Evolutionary conservation across 1,140 invertebrate genomes (phyloP).

Genomic region (Drosophila rufa): DNA sequence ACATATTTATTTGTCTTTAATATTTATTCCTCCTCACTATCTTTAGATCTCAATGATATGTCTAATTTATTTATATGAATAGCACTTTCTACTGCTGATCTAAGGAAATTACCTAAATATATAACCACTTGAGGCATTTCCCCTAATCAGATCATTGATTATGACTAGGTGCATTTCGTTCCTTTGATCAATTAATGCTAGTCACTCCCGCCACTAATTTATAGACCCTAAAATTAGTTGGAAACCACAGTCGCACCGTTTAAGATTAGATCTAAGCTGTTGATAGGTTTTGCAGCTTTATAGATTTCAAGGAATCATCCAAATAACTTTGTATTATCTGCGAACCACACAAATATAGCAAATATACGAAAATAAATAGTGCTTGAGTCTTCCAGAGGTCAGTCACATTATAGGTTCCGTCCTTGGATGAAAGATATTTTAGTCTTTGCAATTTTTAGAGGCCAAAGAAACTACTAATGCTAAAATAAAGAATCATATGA

Average conservation of each 20-base stretch:
- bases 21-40: neutral
- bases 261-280: slow-evolving; percentile 43
- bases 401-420: slow-evolving; percentile 17
- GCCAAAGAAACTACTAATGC: neutral
- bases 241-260: slow-evolving; percentile 17
- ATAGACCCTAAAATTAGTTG: slow-evolving; percentile 37
- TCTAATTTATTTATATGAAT: neutral
- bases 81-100: neutral
- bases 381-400: slow-evolving; percentile 7
- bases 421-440: slow-evolving; percentile 22
- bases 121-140: slow-evolving; percentile 23
- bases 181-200: slow-evolving; percentile 40
- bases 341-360: neutral
- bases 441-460: slow-evolving; percentile 5
- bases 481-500: neutral
- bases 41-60: neutral
- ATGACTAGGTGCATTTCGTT: slow-evolving; percentile 50
- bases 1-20: neutral
- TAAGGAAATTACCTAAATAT: slow-evolving; percentile 28
- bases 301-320: slow-evolving; percentile 15
- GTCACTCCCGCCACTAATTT: slow-evolving; percentile 51
- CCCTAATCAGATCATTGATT: slow-evolving; percentile 23
- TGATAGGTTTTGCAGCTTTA: slow-evolving; percentile 33
- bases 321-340: neutral
- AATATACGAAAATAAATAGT: slow-evolving; percentile 2